Percentiles rank a stretch among this genome's conserved stretches.
These are phyloP conservation scores for Drosophila seclusa DNA, from an alignment of 2,888 invertebrate genomes.

Conservation along the genomic window DNA sequence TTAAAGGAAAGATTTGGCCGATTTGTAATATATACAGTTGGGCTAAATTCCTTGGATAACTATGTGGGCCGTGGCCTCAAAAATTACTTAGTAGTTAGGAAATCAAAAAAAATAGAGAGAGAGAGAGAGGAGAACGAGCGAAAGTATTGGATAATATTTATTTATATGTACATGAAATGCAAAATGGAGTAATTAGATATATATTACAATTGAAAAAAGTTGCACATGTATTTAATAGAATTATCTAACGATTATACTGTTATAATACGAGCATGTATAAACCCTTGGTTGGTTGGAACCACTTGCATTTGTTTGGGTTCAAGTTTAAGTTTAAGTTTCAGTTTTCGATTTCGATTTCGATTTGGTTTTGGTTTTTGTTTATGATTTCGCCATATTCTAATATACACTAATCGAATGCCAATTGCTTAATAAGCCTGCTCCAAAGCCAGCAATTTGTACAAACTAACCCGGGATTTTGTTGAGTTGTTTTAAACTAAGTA, in stretches of 20 bases:
- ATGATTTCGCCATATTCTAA: conserved; percentile 12
- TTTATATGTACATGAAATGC: conserved; percentile 70
- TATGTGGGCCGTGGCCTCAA: conserved; percentile 35
- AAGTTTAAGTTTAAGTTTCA: conserved; percentile 21
- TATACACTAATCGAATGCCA: conserved; percentile 55
- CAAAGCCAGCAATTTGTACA: conserved; percentile 68
- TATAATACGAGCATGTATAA: conserved; percentile 37
- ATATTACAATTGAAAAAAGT: conserved; percentile 56
- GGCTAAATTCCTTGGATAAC: conserved; percentile 34
- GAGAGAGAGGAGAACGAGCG: conserved; percentile 34
- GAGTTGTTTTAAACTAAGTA: conserved; percentile 28
- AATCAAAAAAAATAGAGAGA: conserved; percentile 36
- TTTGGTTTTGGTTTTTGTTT: conserved; percentile 22
- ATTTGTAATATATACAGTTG: conserved; percentile 50
- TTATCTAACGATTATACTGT: conserved; percentile 38
- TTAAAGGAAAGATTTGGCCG: conserved; percentile 24
- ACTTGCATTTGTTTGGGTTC: conserved; percentile 58
- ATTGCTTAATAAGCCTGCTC: conserved; percentile 57
- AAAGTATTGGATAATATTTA: conserved; percentile 38
- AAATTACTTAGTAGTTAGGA: conserved; percentile 26
- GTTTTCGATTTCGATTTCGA: conserved; percentile 19
- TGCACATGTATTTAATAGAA: conserved; percentile 39
- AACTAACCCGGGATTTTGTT: conserved; percentile 66
- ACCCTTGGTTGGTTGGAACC: conserved; percentile 69
- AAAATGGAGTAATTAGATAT: conserved; percentile 50